Base-by-base conservation (phyloP, 2,888 invertebrate genomes). In the Caradrina clavipalpis region DNA sequence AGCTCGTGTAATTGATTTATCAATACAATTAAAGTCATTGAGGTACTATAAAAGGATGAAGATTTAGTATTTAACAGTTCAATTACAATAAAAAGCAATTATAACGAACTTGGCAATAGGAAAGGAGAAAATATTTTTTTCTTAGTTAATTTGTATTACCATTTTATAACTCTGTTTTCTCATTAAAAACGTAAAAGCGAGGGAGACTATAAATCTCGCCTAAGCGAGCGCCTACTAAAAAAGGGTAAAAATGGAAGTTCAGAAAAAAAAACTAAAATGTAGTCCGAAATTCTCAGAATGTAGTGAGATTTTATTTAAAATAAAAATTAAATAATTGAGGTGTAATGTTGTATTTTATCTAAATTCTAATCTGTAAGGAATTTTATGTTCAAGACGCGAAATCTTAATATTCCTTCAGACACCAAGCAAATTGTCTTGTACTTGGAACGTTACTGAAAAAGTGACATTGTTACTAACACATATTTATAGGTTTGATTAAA, bases 231-330 rank as follows among this genome's bases (percentile, higher is more conserved):
- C 21, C 10, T 45, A 63, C 56, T 57, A 65, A 74, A 39, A 77
- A 70, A 35, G 55, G 54, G 42, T 49, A 2, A 56, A 47, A 54
- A 57, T 49, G 57, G 42, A 77, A 77, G 61, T 69, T 59, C 68
- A 63, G 53, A 59, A 76, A 70, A 62, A 66, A 69, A 73, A 69
- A 62, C 26, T 0, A 49, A 60, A 68, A 55, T 50, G 17, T 56
- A 62, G n/a, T 67, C 26, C 0, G 10, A 71, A 79, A 51, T 61
- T 15, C 42, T 8, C 13, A n/a, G 45, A 61, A 57, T 72, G 72
- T 59, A 49, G 67, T 55, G 19, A 54, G 83, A 82, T 82, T 80
- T 66, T 73, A 76, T 81, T 82, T 76, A 51, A 82, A 78, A 82
- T 83, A 71, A 51, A n/a, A 59, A 61, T 54, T 54, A 70, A 78